A percentile compares a stretch with the other conserved stretches of the same genome.
Evolutionary conservation across 2,113 vertebrate genomes (phyloP).

Genomic region (Malurus cyaneus): DNA sequence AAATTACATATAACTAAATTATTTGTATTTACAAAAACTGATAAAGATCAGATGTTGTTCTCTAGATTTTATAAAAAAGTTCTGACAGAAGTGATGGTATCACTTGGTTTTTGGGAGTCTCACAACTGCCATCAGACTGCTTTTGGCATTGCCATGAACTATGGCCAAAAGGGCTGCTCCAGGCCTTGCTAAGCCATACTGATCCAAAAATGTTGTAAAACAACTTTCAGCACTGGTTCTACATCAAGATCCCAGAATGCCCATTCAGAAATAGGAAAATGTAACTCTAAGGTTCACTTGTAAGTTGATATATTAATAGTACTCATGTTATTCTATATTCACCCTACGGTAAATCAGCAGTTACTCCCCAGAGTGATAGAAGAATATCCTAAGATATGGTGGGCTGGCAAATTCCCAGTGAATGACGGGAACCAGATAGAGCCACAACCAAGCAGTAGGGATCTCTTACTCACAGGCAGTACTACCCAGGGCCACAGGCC

Average conservation of each 20-base stretch:
- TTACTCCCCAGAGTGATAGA: background rate
- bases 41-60: background rate
- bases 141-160: background rate
- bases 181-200: background rate
- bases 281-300: background rate
- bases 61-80: background rate
- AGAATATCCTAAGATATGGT: background rate
- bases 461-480: background rate
- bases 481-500: background rate
- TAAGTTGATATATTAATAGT: background rate
- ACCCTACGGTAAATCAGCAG: background rate
- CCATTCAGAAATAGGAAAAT: background rate
- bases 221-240: background rate
- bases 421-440: background rate
- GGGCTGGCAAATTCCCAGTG: background rate
- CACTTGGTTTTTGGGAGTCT: background rate
- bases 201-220: background rate
- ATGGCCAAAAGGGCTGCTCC: background rate
- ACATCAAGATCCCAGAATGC: background rate
- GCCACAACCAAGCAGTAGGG: rapidly evolving
- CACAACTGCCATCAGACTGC: background rate
- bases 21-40: background rate
- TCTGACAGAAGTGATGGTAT: background rate
- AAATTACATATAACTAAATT: background rate
- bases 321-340: rapidly evolving